Base-by-base conservation (phyloP, 2,888 invertebrate species). In the Rutpela maculata region DNA sequence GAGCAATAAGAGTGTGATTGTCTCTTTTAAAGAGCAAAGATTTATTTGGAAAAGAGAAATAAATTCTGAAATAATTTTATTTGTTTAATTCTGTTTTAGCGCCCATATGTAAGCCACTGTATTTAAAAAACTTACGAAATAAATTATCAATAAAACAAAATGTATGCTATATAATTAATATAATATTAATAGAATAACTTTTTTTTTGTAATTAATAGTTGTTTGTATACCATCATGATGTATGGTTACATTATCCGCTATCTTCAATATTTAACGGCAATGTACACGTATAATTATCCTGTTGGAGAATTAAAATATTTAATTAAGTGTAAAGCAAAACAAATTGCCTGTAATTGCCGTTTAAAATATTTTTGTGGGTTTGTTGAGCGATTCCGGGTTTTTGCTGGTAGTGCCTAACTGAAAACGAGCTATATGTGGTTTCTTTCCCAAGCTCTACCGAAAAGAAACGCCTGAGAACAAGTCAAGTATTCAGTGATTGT, bases 401-500 rank as follows among this genome's bases (percentile, higher is more conserved):
- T 83, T 82, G 82, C 80, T 62, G 76, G 73, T 71, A 72, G 75
- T 74, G 78, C 77, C 55, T 72, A 67, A 74, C 78, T 78, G 79
- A 74, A 80, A 82, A 78, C 80, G 80, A 77, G 80, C 77, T 77
- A 77, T 78, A 76, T 75, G 78, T 75, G 77, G 80, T 78, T 82
- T 81, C 81, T 80, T 83, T 83, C 84, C 83, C 83, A 83, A 83
- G 83, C 74, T 75, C 77, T 67, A 67, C 75, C 73, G 74, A 80
- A 80, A 78, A 80, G 68, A 81, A 82, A 81, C 79, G 82, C 82
- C 82, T 84, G 84, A 82, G 84, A 82, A 83, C 82, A 78, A 74
- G 82, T 82, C 86, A 85, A 85, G 86, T 86, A 87, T 87, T 87
- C 87, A 85, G 85, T 86, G 87, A 87, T 88, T 87, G 88, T 86